Percentiles rank a stretch among this genome's conserved stretches.
Evolutionary conservation across 2,888 invertebrate species (phyloP).

Genomic region (Habrosyne pyritoides): DNA sequence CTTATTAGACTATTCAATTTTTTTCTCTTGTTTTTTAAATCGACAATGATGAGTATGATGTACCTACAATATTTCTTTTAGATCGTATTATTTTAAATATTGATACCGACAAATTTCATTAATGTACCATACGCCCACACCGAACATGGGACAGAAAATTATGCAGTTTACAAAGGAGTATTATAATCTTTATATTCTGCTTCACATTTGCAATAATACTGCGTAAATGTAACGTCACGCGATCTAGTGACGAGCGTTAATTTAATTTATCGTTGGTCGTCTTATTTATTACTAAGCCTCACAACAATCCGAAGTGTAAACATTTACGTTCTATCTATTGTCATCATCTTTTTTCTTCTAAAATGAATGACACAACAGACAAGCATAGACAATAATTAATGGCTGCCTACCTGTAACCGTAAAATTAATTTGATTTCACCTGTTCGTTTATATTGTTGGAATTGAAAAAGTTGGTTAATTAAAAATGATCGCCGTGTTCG

Average conservation of each 20-base stretch:
- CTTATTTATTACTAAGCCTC: not conserved
- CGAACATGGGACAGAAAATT: too few species aligned
- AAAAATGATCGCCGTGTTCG: slow-evolving; percentile 32
- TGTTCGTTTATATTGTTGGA: not conserved
- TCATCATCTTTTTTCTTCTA: not conserved
- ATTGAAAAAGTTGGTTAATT: not conserved
- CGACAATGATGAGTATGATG: too few species aligned
- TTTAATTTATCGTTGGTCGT: not conserved
- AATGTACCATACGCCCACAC: too few species aligned
- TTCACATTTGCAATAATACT: not conserved
- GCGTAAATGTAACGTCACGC: not conserved
- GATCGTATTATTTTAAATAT: too few species aligned
- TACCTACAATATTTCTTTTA: too few species aligned
- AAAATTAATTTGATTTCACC: not conserved
- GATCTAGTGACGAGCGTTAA: not conserved
- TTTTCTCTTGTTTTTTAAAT: too few species aligned
- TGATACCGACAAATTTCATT: too few species aligned
- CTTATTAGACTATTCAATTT: too few species aligned
- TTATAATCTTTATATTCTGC: too few species aligned
- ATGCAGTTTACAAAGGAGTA: too few species aligned
- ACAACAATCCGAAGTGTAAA: not conserved
- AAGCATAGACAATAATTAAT: slow-evolving; percentile 1
- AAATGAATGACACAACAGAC: not conserved
- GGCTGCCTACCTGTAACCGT: not conserved
- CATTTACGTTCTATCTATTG: slow-evolving; percentile 6